These are phyloP conservation scores for Garrulus glandarius DNA, from an alignment of 2,797 vertebrate genomes.

Conservation along the genomic window DNA sequence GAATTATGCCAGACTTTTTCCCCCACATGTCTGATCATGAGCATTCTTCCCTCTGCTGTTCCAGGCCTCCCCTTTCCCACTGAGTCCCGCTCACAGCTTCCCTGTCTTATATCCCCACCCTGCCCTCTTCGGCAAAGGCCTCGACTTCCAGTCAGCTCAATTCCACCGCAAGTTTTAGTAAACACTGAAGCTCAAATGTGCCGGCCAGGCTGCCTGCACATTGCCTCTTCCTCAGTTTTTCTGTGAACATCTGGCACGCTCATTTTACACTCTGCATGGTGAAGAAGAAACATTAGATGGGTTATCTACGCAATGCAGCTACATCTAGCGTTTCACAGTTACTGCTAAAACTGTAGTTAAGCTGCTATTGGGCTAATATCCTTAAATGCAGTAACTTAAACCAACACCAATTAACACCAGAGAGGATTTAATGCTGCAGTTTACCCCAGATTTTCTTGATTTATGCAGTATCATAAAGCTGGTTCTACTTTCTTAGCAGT, in stretches of 20 bases:
- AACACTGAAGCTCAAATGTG: not conserved
- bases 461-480: not conserved
- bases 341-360: not conserved
- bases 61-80: not conserved
- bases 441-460: not conserved
- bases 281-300: not conserved
- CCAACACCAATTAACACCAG: not conserved
- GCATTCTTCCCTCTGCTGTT: not conserved
- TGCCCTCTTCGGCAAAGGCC: accelerated
- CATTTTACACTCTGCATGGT: not conserved
- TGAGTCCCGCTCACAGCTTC: not conserved
- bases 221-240: not conserved
- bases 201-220: not conserved
- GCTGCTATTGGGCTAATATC: not conserved
- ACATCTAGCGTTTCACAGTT: not conserved
- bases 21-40: not conserved
- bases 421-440: not conserved
- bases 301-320: not conserved
- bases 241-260: not conserved
- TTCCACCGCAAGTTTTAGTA: not conserved
- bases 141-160: not conserved
- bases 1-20: not conserved
- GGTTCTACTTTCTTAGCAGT: not conserved
- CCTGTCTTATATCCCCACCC: not conserved
- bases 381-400: not conserved